phyloP scores from a whole-genome alignment of 2,113 vertebrate species.

The Fukomys damarensis region DNA sequence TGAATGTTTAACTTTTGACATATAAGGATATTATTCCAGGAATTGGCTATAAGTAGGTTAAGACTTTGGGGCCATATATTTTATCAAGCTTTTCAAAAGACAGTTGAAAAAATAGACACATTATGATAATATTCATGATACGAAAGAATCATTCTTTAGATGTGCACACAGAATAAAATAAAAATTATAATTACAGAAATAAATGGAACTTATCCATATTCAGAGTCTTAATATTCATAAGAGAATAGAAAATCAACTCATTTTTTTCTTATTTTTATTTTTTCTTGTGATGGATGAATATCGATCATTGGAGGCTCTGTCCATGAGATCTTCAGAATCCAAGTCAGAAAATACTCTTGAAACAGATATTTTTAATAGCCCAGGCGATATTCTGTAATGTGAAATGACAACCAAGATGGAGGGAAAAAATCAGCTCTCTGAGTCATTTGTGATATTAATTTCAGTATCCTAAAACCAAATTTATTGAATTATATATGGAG shows the following conservation, averaged over 20 bases:
- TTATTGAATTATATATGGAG: background rate
- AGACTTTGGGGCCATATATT: background rate
- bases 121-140: background rate
- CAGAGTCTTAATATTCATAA: background rate
- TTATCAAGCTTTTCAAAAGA: background rate
- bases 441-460: background rate
- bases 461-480: background rate
- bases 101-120: background rate
- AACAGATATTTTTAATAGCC: background rate
- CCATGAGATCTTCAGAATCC: background rate
- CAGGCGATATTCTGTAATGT: background rate
- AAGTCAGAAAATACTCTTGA: background rate
- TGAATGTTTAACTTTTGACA: background rate
- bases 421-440: background rate
- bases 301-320: background rate
- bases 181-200: background rate
- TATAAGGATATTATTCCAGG: background rate
- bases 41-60: background rate
- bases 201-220: background rate
- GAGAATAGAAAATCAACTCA: background rate
- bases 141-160: slow-evolving; percentile 17
- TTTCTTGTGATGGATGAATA: background rate
- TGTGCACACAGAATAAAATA: background rate
- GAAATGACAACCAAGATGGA: background rate
- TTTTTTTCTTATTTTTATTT: slow-evolving; percentile 1